Base-by-base conservation (phyloP, 2,888 invertebrate species). In the Odontocolon sp. region DNA sequence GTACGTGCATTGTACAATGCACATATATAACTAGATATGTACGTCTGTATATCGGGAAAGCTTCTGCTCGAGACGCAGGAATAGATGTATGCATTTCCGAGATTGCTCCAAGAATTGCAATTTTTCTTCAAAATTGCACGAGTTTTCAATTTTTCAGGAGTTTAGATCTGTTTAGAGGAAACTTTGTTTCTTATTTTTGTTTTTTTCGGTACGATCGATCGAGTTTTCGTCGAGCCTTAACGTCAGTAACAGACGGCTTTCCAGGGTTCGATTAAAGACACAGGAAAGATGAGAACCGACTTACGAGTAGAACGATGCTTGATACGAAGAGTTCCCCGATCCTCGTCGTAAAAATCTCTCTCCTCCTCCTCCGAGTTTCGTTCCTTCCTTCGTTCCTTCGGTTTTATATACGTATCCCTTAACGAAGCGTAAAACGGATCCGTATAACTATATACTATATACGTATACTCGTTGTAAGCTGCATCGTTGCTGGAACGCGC, bases 331-430 rank as follows among this genome's bases (percentile, higher is more conserved):
- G n/a, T n/a, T n/a, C n/a, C n/a, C 6, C 77, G 59, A 67, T 38
- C 64, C 73, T 56, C 57, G 77, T 81, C 80, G 78, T 81, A 82
- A 82, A 82, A 81, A 80, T 81, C 78, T 77, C 73, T 74, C 40
- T 18, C 59, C 61, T 54, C 42, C 59, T 42, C 31, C 42, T 67
- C 45, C 9, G 36, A n/a, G 23, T 11, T 14, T n/a, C 56, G 26
- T 45, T 31, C 3, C 23, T 11, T 21, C 18, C 23, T 18, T 36
- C 36, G 31, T 14, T 36, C 18, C 36, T 28, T 40, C 23, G 31
- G 28, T 38, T 67, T 54, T 50, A 69, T 66, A 63, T 70, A 61
- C 56, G 26, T 63, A 50, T 71, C 47, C 63, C 47, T 59, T 77
- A 72, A 67, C 74, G 61, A 71, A 74, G 78, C 70, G 63, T 61